Conservation (phyloP, 2,797 vertebrate genomes). For the Pygocentrus nattereri region DNA sequence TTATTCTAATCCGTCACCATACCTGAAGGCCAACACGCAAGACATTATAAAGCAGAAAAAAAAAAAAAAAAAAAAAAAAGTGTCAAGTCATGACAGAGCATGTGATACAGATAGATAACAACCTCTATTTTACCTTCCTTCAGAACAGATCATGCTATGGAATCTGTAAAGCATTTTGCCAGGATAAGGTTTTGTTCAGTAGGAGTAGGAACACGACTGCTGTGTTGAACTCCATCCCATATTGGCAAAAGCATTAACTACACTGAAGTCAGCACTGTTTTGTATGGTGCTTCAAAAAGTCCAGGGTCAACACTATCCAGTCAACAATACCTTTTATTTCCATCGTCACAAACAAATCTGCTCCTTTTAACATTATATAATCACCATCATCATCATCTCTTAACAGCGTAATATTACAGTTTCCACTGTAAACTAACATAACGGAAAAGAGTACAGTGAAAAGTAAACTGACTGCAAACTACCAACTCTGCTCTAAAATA, state of each 20-base stretch:
- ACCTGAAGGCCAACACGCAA: neutral
- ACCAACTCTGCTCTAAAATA: conserved; percentile 1
- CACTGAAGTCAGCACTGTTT: neutral
- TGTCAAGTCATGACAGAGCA: neutral
- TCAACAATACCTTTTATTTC: conserved; percentile 5
- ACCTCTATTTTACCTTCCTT: neutral
- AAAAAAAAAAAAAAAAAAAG: neutral
- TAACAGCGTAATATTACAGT: neutral
- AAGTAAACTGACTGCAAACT: neutral
- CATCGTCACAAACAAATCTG: neutral
- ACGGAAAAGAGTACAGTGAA: neutral
- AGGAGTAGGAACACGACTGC: too few relatives aligned
- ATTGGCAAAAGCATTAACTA: neutral
- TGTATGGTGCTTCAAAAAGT: neutral
- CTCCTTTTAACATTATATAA: neutral
- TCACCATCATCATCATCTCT: neutral
- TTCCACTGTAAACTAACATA: neutral
- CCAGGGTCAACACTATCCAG: conserved; percentile 5
- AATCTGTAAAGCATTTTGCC: neutral
- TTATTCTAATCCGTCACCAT: neutral
- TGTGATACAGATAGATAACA: neutral
- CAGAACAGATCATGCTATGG: neutral
- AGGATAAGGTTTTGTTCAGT: too few relatives aligned
- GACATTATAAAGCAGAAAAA: neutral
- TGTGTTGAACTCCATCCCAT: neutral